A percentile compares a stretch with the other conserved stretches of the same genome.
Evolutionary conservation across 2,888 invertebrate genomes (phyloP).

Genomic region (Drosophila falleni): DNA sequence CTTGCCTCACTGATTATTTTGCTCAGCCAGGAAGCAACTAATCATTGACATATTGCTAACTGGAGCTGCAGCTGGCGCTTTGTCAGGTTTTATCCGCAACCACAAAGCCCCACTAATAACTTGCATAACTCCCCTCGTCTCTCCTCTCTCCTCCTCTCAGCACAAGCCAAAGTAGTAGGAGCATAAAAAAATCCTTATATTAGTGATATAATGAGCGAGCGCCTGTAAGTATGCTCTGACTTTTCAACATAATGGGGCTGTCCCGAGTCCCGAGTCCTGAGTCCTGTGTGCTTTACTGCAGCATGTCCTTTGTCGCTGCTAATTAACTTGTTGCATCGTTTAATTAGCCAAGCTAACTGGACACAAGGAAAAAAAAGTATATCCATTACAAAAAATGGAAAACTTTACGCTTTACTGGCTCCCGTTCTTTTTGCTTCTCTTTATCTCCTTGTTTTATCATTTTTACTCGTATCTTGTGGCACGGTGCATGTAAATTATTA

Average conservation of each 20-base stretch:
- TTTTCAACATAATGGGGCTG: conserved; percentile 50
- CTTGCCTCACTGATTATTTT: conserved; percentile 46
- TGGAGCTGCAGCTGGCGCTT: conserved; percentile 33
- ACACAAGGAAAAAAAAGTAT: conserved; percentile 16
- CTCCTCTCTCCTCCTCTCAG: background rate
- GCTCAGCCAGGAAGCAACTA: conserved; percentile 38
- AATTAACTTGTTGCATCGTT: conserved; percentile 79
- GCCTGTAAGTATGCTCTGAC: conserved; percentile 61
- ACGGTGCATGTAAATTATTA: conserved; percentile 66
- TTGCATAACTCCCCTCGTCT: conserved; percentile 39
- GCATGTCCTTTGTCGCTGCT: conserved; percentile 55
- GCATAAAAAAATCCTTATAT: conserved; percentile 40
- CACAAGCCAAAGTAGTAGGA: background rate
- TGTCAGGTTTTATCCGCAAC: conserved; percentile 48
- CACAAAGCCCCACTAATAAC: conserved; percentile 63
- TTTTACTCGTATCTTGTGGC: conserved; percentile 45
- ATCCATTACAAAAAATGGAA: conserved; percentile 17
- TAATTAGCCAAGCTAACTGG: conserved; percentile 64
- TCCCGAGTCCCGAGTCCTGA: conserved; percentile 38
- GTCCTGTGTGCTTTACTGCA: conserved; percentile 13
- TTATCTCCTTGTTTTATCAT: conserved; percentile 16
- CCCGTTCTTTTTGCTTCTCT: conserved; percentile 17
- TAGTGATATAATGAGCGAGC: conserved; percentile 68
- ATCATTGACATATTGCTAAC: conserved; percentile 66
- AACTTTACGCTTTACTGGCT: conserved; percentile 61